Percentiles rank a stretch among this genome's conserved stretches.
Conservation (phyloP, 2,888 invertebrate genomes). For the Eugnorisma glareosa region DNA sequence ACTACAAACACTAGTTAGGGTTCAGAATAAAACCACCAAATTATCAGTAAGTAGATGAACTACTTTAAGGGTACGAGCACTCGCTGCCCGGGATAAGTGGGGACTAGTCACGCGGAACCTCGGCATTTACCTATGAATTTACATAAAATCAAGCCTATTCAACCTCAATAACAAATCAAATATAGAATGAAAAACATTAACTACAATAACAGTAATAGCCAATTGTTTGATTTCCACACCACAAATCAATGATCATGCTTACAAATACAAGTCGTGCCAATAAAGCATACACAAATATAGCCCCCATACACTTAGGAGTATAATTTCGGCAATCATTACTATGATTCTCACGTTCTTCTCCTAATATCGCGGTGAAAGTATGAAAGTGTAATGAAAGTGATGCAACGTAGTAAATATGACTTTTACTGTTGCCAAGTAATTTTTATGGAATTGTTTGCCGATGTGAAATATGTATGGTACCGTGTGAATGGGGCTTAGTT, state of each 20-base stretch:
- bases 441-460: conserved; percentile 22
- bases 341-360: conserved; percentile 57
- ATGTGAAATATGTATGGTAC: not conserved
- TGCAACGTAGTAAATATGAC: conserved; percentile 32
- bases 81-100: no score
- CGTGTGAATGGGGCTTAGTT: conserved; percentile 28
- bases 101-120: no score
- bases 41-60: no score
- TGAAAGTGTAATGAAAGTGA: conserved; percentile 50
- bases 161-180: not conserved
- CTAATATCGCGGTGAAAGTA: conserved; percentile 56
- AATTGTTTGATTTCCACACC: conserved; percentile 13
- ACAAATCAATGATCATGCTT: conserved; percentile 26
- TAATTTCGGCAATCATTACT: conserved; percentile 41
- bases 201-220: not conserved
- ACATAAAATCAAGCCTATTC: not conserved
- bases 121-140: not conserved
- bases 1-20: no score
- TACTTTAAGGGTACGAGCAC: no score
- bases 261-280: conserved; percentile 23
- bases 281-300: conserved; percentile 27
- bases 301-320: not conserved
- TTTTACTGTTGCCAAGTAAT: conserved; percentile 40
- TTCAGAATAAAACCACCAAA: no score
- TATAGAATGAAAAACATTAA: not conserved